Evolutionary conservation across 2,888 invertebrate genomes (phyloP), one percentile per base, ranked within the genome.

Genomic region (Tipula lateralis): DNA sequence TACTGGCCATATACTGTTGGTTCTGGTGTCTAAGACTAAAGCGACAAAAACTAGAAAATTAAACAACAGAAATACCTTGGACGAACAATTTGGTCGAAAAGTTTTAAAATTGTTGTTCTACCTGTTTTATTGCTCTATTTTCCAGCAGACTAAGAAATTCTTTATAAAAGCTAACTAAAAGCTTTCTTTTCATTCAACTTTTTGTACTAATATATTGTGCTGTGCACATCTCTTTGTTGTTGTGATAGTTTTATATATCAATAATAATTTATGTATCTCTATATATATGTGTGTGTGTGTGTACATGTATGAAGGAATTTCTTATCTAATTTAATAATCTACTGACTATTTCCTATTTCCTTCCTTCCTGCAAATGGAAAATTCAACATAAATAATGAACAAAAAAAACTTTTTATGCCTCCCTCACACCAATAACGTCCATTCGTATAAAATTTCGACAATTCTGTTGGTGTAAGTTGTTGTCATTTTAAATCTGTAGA

Each of bases 301-400:
- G n/a, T n/a, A 32, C 32, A n/a, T 16, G 3, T 44, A 66, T 24
- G 16, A 44, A n/a, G 16, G 44, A 66, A 24, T 24, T 66, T 82
- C 30, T 32, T 82, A 82, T 82, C 82, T 82, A 30, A 32, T n/a
- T 82, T 82, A 30, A 82, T 82, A 82, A 82, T 82, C 82, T 30
- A 82, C 82, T 82, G 82, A 82, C 82, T 82, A 82, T 82, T 82
- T 82, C 82, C 82, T 82, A 7, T 13, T 82, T 82, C 82, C 82
- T 82, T 82, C 82, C 82, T 29, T 82, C 66, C 66, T 66, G 66
- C 66, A 66, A 66, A 66, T 66, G 66, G 66, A 66, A 66, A 66
- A 66, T 24, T 24, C 66, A 66, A 66, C 66, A 66, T 24, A 66
- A 66, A 66, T 66, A 66, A 66, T 7, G 9, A 66, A 7, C 19